Evolutionary conservation across 1,140 invertebrate species (phyloP), one percentile per base, ranked within the genome.

Genomic region (Ylistrum balloti): DNA sequence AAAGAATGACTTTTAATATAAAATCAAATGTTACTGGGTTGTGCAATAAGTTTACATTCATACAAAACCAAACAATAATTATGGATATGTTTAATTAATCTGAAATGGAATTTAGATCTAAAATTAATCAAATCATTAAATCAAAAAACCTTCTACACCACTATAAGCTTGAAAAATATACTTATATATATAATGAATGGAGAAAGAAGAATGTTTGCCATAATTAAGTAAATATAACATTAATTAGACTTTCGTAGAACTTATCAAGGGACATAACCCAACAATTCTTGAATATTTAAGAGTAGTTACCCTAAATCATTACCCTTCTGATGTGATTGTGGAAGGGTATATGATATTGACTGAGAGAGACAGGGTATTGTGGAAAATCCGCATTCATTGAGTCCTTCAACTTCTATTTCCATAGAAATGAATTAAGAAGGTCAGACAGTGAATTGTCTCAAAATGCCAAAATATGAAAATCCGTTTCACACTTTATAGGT

Each of bases 21-120:
- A 38, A 74, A 74, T 74, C 56, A 74, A 74, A 74, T 74, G 56
- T 74, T 74, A 74, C 56, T 74, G 56, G 56, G 56, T 74, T 74
- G 56, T 74, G 56, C 56, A 74, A 74, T 74, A 74, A 74, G 56
- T 74, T 0, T 17, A 74, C 22, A 74, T 74, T 38, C 35, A 38
- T 38, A 38, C 35, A 13, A 74, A 45, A 17, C n/a, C n/a, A 28
- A 2, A 74, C 22, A 28, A n/a, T 74, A 28, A 74, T 74, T 17
- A 17, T 13, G 56, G 56, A 74, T 9, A 74, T 9, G 3, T 17
- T 28, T 17, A n/a, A 17, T 74, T 3, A 3, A 74, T 9, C 0
- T 74, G 7, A 5, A 28, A 74, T 15, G 41, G 20, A 45, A 15
- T 45, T 45, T 45, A 13, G 9, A 1, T 17, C 17, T 45, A 13